Percentiles rank a stretch among this genome's conserved stretches.
These are phyloP conservation scores for human DNA, from an alignment of 2,113 vertebrate species.

Conservation along the genomic window GRCh38 chr4:102076001-102076500, in stretches of 20 bases:
- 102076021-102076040: neutral
- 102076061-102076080: neutral
- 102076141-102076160: neutral
- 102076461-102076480: neutral
- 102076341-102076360: neutral
- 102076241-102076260: neutral
- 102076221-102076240: neutral
- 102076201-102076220: neutral
- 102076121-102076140: neutral
- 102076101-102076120: neutral
- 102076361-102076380: neutral
- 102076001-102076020: constrained; percentile 5
- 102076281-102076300: neutral
- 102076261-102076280: neutral
- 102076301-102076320: neutral
- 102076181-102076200: constrained; percentile 13
- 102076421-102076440: neutral
- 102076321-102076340: neutral
- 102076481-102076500: neutral
- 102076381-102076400: neutral
- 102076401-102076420: neutral
- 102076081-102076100: neutral
- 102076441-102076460: neutral
- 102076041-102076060: neutral
- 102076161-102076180: neutral